Evolutionary conservation across 2,113 vertebrate genomes (phyloP), one percentile per base, ranked within the genome.

Genomic region (Oncorhynchus kisutch): DNA sequence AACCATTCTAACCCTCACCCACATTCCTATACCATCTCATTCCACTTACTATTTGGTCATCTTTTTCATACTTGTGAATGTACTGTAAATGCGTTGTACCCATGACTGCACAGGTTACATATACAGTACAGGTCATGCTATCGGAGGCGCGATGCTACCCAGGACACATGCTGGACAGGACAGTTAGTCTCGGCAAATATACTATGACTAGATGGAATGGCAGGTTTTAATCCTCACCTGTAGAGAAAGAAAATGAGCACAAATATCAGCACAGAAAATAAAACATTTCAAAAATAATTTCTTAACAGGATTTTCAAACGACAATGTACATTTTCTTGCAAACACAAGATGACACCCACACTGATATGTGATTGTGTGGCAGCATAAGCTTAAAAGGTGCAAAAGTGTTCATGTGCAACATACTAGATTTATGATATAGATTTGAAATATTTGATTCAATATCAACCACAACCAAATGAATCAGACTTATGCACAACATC

Each of bases 211-310:
- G n/a, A 65, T 5, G n/a, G n/a, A 59, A 49, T 27, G 14, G 0
- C 67, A 57, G 72, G 14, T 6, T 87, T 88, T 87, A 91, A 62
- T 90, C 81, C 84, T 84, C 87, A 89, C 86, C 91, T 92, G 67
- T 70, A 16, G 67, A 67, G 4, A 11, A 24, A 76, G 16, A 80
- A 34, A 34, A 74, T 89, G 60, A 87, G 73, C 45, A 60, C 13
- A 51, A 29, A 67, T 66, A n/a, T 22, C 0, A n/a, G 22, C 68
- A 70, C 12, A 49, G 20, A 9, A 5, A 31, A 29, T 7, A 2
- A 27, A 27, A 13, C 9, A 16, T 25, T 25, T 59, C 3, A 20
- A n/a, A 60, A 60, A 22, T 7, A 51, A 51, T 51, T 8, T 18
- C 16, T 16, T 18, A 18, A 18, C 1, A 18, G 51, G 12, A 18